phyloP scores from a whole-genome alignment of 92 coral and sea anemone genomes.

The Phenganax marumi region DNA sequence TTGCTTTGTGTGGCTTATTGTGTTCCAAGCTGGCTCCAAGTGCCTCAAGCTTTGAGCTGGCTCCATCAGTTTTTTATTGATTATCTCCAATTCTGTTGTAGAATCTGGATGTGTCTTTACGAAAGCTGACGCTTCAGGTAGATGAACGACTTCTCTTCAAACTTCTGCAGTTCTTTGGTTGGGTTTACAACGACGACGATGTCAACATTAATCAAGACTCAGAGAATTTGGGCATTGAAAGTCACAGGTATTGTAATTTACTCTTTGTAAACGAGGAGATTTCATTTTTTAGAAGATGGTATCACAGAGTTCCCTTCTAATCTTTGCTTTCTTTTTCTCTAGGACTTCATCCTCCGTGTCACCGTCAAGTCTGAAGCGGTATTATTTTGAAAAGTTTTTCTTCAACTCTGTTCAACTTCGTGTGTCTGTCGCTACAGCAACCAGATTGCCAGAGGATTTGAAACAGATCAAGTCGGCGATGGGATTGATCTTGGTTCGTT shows the following conservation, averaged over 20 bases:
- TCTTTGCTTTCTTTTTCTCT: background rate
- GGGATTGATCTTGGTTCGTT: constrained; percentile 84
- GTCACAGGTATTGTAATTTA: constrained; percentile 21
- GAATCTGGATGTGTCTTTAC: constrained; percentile 75
- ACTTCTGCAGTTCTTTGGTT: constrained; percentile 92
- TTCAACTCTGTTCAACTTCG: constrained; percentile 85
- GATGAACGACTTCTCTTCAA: constrained; percentile 85
- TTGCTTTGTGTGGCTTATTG: background rate
- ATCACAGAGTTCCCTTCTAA: background rate
- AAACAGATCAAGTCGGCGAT: constrained; percentile 73
- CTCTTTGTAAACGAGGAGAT: background rate
- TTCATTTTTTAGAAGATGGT: background rate
- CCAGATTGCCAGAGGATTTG: constrained; percentile 86
- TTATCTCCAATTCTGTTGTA: constrained; percentile 23
- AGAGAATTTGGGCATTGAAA: constrained; percentile 59
- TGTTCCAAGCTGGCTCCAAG: constrained; percentile 14
- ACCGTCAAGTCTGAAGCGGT: constrained; percentile 71
- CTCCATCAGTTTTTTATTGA: constrained; percentile 26
- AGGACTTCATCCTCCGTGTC: constrained; percentile 75
- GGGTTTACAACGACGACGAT: constrained; percentile 95
- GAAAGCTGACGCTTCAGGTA: constrained; percentile 89
- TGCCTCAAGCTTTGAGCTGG: background rate
- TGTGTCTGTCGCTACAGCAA: constrained; percentile 82
- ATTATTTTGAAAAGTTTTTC: constrained; percentile 87
- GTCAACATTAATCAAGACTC: constrained; percentile 70